Evolutionary conservation across 1,140 invertebrate genomes (phyloP).

Genomic region (Neodiprion fabricii): DNA sequence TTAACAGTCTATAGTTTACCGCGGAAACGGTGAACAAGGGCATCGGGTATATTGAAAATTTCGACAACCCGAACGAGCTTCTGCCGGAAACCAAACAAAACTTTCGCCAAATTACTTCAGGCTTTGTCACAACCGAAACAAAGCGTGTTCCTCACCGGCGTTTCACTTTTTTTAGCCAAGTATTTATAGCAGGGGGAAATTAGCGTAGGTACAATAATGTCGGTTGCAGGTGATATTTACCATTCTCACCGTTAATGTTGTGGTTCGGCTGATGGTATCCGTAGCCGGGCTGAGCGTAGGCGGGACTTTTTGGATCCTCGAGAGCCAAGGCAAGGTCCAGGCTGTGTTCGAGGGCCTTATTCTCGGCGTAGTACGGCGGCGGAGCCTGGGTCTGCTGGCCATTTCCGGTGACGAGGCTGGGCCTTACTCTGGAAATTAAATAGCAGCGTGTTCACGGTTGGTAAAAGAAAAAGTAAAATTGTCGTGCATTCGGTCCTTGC

Average conservation of each 20-base stretch:
- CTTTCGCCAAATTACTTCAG: no score
- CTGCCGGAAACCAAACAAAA: no score
- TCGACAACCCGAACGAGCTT: no score
- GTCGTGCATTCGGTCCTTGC: no score
- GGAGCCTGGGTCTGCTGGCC: conserved; percentile 79
- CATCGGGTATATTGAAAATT: no score
- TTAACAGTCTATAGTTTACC: no score
- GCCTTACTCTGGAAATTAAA: conserved; percentile 63
- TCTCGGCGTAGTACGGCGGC: conserved; percentile 86
- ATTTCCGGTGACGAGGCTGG: conserved; percentile 74
- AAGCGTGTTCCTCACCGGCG: no score
- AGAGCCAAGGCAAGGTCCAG: conserved; percentile 81
- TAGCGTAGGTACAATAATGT: neutral
- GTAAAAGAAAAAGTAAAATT: no score
- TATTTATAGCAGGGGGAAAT: neutral
- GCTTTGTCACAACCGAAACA: no score
- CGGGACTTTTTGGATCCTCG: conserved; percentile 80
- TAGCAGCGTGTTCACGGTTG: neutral
- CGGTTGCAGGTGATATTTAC: conserved; percentile 59
- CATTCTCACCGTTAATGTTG: conserved; percentile 77
- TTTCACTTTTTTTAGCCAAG: no score
- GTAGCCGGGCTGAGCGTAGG: conserved; percentile 85
- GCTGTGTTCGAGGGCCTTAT: conserved; percentile 88
- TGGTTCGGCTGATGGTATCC: conserved; percentile 75
- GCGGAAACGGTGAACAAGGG: no score